Evolutionary conservation across 2,888 invertebrate genomes (phyloP), one percentile per base, ranked within the genome.

Genomic region (Polydrusus cervinus): DNA sequence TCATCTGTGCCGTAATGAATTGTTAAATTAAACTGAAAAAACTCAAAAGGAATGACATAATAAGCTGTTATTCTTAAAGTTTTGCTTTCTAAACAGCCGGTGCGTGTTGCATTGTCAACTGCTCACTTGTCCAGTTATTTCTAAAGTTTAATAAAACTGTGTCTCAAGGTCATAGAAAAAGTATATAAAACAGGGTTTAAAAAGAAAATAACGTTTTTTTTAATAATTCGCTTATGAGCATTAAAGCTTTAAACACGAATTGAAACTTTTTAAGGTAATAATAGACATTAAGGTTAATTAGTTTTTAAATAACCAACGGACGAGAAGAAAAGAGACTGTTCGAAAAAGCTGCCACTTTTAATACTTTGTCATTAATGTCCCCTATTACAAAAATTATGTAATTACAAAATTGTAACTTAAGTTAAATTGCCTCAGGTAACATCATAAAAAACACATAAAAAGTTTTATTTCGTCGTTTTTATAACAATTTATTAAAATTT

Each of bases 381-480:
- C 16, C 51, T 20, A 18, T 51, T 51, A 51, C 51, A 51, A 51
- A 51, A 51, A 49, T 49, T 49, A 18, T 16, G 16, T 49, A 49
- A 49, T 49, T 49, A 49, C 10, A 49, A 51, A 20, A 51, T 47
- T 20, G 51, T 9, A 6, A 51, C 18, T 51, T 10, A 51, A 51
- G 20, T 14, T 20, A 20, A 20, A 51, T 20, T 51, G 51, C 51
- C 16, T 51, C 51, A 51, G 51, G 51, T 20, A 20, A 51, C 8
- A 51, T 51, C 51, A 51, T 51, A 51, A 51, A 51, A 51, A 51
- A 51, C 3, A 9, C 16, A 14, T 47, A 47, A 47, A 47, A 47
- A 47, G 47, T 47, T 47, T 13, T n/a, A 43, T 43, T n/a, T 43
- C 9, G 3, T 6, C 13, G n/a, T 43, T 7, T 40, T n/a, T 13